Conservation (phyloP, 2,888 invertebrate genomes). For the Gortyna flavago region DNA sequence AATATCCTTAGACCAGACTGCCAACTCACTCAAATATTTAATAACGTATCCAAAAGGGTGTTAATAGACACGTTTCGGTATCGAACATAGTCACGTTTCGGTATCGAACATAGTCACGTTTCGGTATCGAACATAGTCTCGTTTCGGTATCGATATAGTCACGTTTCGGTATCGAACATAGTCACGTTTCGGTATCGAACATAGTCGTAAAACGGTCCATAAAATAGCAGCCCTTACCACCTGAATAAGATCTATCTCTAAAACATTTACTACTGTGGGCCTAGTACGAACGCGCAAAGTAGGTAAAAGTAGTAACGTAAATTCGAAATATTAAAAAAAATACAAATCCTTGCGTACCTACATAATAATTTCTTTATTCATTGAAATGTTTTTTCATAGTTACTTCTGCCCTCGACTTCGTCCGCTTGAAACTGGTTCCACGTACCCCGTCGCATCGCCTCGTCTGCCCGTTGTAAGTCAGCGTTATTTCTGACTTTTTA, state of each 20-base stretch:
- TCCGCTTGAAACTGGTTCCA: too few species aligned
- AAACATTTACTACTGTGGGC: conserved; percentile 24
- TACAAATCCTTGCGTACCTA: not conserved
- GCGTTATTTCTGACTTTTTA: not conserved
- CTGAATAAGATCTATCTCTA: conserved; percentile 17
- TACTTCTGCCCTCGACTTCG: too few species aligned
- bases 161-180: conserved; percentile 25
- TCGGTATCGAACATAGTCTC: conserved; percentile 23
- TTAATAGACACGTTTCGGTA: conserved; percentile 23
- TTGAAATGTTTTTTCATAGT: too few species aligned
- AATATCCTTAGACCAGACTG: not conserved
- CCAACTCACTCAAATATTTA: conserved; percentile 16
- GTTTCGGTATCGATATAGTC: too few species aligned
- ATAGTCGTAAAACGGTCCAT: conserved; percentile 29
- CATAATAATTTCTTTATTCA: not conserved
- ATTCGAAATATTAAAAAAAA: not conserved
- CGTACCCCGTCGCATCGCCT: too few species aligned
- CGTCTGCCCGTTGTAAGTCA: not conserved
- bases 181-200: conserved; percentile 29
- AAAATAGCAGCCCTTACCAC: conserved; percentile 17
- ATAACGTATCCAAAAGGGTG: conserved; percentile 6
- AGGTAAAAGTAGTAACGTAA: not conserved
- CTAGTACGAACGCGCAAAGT: not conserved
- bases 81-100: conserved; percentile 22
- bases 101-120: conserved; percentile 34